Evolutionary conservation across 2,888 invertebrate genomes (phyloP).

Genomic region (Cryptus armator): DNA sequence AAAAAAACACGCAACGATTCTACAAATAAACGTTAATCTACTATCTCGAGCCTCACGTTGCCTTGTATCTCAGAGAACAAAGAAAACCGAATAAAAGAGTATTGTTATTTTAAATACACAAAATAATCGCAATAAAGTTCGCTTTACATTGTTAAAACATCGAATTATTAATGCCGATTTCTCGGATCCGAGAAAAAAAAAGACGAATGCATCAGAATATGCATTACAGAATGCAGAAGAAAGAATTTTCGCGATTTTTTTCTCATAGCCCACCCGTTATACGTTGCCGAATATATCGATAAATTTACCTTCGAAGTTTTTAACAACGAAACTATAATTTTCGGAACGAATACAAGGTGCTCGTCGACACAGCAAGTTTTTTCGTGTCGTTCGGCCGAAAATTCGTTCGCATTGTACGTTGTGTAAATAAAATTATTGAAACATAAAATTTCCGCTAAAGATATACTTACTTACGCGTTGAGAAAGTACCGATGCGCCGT

Average conservation of each 20-base stretch:
- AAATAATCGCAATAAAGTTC: not conserved
- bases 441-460: constrained; percentile 28
- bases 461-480: constrained; percentile 29
- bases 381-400: not conserved
- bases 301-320: not conserved
- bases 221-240: not conserved
- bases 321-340: not conserved
- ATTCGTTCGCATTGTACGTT: not conserved
- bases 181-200: not conserved
- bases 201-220: not conserved
- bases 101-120: constrained; percentile 58
- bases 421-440: constrained; percentile 40
- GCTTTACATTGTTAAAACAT: not conserved
- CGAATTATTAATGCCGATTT: not conserved
- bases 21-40: not conserved
- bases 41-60: constrained; percentile 14
- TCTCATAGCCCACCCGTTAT: constrained; percentile 54
- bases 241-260: not conserved
- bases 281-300: constrained; percentile 7
- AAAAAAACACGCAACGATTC: constrained; percentile 26
- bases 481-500: constrained; percentile 70
- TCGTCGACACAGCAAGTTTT: not conserved
- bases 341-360: constrained; percentile 1
- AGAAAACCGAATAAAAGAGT: constrained; percentile 29
- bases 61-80: constrained; percentile 31